phyloP scores from a whole-genome alignment of 2,797 vertebrate genomes.

The Artibeus jamaicensis region DNA sequence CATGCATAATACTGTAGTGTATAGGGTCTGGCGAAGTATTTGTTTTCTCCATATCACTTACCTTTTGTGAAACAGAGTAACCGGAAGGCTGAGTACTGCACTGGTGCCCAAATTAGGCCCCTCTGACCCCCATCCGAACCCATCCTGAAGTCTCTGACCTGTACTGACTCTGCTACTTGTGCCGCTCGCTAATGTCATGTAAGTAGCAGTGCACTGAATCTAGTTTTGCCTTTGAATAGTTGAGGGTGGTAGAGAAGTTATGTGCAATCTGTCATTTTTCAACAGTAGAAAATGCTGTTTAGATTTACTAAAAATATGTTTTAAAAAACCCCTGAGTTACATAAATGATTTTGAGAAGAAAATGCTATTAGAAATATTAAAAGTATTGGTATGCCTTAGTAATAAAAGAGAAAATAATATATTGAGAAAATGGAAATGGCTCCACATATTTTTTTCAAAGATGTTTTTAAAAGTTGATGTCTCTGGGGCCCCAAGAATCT shows the following conservation, averaged over 20 bases:
- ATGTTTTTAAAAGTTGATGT: not conserved
- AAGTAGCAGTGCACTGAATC: not conserved
- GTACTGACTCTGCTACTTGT: not conserved
- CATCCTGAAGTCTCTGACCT: not conserved
- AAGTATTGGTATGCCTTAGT: not conserved
- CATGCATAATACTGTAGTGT: not conserved
- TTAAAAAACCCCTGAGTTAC: slow-evolving; percentile 28
- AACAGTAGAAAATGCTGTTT: slow-evolving; percentile 40
- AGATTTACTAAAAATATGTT: not conserved
- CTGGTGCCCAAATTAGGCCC: rapidly evolving
- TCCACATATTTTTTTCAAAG: not conserved
- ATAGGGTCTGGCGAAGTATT: not conserved
- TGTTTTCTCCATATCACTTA: not conserved
- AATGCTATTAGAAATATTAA: slow-evolving; percentile 5
- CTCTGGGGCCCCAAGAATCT: not conserved
- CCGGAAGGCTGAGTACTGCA: not conserved
- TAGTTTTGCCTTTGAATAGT: slow-evolving; percentile 18
- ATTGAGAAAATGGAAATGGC: not conserved
- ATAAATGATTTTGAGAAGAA: slow-evolving; percentile 1
- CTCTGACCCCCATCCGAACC: not conserved
- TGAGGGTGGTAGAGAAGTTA: slow-evolving; percentile 39
- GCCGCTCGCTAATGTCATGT: not conserved
- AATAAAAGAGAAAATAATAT: not conserved
- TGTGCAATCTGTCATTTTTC: slow-evolving; percentile 56
- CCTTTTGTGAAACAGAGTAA: not conserved